Evolutionary conservation across 2,113 vertebrate species (phyloP).

Genomic region (Oreamnos americanus): DNA sequence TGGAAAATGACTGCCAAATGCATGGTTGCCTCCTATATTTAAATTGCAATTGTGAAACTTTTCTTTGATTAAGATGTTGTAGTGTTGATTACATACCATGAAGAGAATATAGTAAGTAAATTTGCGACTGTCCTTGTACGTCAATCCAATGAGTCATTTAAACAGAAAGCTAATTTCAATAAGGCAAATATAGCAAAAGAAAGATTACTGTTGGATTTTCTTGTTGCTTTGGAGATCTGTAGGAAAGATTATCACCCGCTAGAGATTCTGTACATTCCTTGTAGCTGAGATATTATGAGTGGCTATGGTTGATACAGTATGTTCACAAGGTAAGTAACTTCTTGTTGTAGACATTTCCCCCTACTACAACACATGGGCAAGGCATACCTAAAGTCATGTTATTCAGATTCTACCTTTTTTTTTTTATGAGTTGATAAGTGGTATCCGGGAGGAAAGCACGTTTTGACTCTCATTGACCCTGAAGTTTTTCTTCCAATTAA

Average conservation of each 20-base stretch:
- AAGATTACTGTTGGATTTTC: conserved; percentile 26
- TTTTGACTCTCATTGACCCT: background rate
- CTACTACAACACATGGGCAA: background rate
- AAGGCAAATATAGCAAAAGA: conserved; percentile 28
- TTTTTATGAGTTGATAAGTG: background rate
- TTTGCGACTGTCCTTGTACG: conserved; percentile 10
- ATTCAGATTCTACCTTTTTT: background rate
- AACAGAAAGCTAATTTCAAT: conserved; percentile 34
- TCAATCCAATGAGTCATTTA: conserved; percentile 35
- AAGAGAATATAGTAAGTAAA: conserved; percentile 56
- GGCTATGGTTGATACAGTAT: background rate
- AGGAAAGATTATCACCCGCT: background rate
- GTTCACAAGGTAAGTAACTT: background rate
- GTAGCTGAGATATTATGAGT: background rate
- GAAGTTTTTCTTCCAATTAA: background rate
- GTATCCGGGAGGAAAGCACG: background rate
- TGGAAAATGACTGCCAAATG: conserved; percentile 42
- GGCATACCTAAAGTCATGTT: background rate
- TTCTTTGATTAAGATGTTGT: conserved; percentile 56
- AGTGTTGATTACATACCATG: conserved; percentile 40
- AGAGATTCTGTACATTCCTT: background rate
- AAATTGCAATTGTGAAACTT: conserved; percentile 29
- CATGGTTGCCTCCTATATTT: conserved; percentile 22
- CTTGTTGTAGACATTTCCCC: background rate
- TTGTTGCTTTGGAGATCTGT: background rate